Base-by-base conservation (phyloP, 1,140 invertebrate genomes). In the Listronotus oregonensis region DNA sequence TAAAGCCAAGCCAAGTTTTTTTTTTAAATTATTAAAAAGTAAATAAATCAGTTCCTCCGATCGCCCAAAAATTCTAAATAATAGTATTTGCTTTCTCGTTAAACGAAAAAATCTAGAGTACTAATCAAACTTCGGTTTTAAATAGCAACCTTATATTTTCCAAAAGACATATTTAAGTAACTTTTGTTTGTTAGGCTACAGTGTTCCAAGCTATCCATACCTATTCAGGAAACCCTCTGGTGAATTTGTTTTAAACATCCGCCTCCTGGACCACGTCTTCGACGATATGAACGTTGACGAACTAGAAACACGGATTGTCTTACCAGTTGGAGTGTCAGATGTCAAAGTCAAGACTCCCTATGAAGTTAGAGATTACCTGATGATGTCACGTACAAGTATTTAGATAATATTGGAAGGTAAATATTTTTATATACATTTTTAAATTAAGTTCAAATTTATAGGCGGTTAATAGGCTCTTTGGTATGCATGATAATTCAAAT, bases 231-330 rank as follows among this genome's bases (percentile, higher is more conserved):
- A n/a, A n/a, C 37, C 55, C 1, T 86, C 85, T 72, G 93, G 91
- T 72, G 86, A 89, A 77, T 97, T 93, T 81, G 83, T 90, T 37
- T 78, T 99, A 44, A 95, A 94, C 75, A 95, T 99, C 89, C 85
- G 94, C 66, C 81, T 97, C 27, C 78, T 99, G 60, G 97, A 99
- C 80, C 97, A 99, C 79, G 85, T 99, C 31, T 98, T 91, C 82
- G 96, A 99, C 82, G 95, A 99, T 74, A 95, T 98, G 90, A 85
- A 94, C 43, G 87, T 99, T 57, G 95, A 99, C 74, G 89, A 98
- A 67, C 80, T 95, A n/a, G 82, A 87, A 17, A 87, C 98, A 1
- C 94, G 90, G 76, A n/a, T 99, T 42, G 96, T 99, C 74, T 82
- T 99, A 43, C 98, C 98, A 0, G 97, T 99, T 81, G 95, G 96